Evolutionary conservation across 2,113 vertebrate species (phyloP).

Genomic region (Chrysemys picta): DNA sequence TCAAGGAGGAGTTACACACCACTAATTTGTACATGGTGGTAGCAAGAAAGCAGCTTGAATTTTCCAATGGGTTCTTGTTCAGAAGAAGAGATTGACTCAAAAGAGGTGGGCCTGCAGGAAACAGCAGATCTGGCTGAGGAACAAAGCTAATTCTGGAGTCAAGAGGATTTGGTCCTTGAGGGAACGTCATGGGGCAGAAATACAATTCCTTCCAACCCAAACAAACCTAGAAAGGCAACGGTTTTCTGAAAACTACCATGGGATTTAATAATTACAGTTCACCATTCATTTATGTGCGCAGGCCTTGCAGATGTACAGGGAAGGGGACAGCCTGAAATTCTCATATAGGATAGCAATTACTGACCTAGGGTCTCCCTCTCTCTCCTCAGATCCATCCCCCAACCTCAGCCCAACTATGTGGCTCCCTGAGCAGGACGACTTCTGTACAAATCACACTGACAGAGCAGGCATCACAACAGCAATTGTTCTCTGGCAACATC

Average conservation of each 20-base stretch:
- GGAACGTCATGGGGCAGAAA: neutral
- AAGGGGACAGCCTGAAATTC: neutral
- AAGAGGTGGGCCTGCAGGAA: neutral
- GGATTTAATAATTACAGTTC: neutral
- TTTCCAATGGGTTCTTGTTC: neutral
- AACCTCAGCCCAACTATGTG: neutral
- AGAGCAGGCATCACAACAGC: neutral
- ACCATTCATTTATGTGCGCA: neutral
- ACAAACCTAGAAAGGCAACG: neutral
- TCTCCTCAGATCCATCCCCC: no score
- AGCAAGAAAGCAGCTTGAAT: neutral
- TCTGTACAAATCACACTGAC: neutral
- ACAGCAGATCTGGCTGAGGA: neutral
- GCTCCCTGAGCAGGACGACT: neutral
- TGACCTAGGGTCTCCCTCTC: neutral
- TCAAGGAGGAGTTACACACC: neutral
- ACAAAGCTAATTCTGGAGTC: neutral
- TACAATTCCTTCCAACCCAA: neutral
- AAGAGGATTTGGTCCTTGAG: neutral
- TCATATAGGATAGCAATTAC: neutral
- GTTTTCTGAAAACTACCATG: neutral
- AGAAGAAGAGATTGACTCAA: neutral
- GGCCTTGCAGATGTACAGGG: neutral
- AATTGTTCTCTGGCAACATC: neutral
- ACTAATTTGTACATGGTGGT: neutral